Evolutionary conservation across 23 tunicate genomes (phyloP).

Genomic region (Botrylloides violaceus): DNA sequence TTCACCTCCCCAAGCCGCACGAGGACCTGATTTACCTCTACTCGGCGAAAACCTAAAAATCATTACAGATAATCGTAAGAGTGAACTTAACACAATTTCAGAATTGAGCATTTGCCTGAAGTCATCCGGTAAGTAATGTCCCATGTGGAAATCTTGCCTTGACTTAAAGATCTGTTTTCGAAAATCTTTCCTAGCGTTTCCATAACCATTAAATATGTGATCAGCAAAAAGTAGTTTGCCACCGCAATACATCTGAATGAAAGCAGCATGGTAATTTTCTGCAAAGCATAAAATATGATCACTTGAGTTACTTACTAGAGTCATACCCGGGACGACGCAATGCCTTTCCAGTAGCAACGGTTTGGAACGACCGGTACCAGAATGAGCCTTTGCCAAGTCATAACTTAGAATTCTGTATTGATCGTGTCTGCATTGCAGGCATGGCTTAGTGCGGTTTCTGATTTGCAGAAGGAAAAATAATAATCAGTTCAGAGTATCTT

Average conservation of each 20-base stretch:
- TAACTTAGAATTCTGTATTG: constrained; percentile 57
- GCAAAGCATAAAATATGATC: too few species aligned
- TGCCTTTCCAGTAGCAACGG: constrained; percentile 69
- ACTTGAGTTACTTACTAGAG: constrained; percentile 40
- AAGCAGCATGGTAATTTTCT: not conserved
- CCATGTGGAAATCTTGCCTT: constrained; percentile 37
- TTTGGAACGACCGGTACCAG: constrained; percentile 32
- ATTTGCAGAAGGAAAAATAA: too few species aligned
- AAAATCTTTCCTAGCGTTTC: constrained; percentile 85
- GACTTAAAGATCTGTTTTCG: constrained; percentile 63
- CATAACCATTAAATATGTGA: constrained; percentile 93
- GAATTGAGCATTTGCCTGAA: constrained; percentile 62
- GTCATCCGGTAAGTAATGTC: constrained; percentile 83
- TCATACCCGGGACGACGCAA: constrained; percentile 95
- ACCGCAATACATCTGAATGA: constrained; percentile 77
- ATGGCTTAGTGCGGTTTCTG: constrained; percentile 75
- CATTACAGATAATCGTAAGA: too few species aligned
- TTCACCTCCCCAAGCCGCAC: constrained; percentile 98
- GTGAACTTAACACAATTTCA: not conserved
- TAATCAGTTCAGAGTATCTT: too few species aligned
- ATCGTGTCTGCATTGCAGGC: constrained; percentile 59
- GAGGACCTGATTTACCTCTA: constrained; percentile 70
- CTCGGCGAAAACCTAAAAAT: constrained; percentile 70
- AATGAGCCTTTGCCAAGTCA: constrained; percentile 75
- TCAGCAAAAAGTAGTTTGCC: constrained; percentile 82